phyloP scores from a whole-genome alignment of 2,113 vertebrate species.

The Ceyx margarethae region DNA sequence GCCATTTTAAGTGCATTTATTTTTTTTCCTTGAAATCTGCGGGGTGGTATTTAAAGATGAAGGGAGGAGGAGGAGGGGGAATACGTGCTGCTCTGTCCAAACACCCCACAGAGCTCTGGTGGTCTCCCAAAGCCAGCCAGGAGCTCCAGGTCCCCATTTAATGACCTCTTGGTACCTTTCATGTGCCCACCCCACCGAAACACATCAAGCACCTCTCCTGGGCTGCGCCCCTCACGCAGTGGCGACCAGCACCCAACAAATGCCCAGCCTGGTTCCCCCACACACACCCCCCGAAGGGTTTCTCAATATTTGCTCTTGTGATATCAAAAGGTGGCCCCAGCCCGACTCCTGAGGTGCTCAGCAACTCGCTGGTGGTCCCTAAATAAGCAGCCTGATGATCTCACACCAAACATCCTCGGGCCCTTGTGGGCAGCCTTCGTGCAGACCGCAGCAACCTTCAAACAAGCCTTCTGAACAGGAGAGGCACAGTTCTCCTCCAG shows the following conservation, averaged over 20 bases:
- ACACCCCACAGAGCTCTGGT: not conserved
- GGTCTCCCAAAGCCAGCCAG: constrained; percentile 13
- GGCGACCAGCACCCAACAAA: not conserved
- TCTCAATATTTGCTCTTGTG: constrained; percentile 37
- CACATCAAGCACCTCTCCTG: not conserved
- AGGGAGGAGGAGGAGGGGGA: not conserved
- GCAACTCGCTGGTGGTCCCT: constrained; percentile 64
- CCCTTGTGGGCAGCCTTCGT: not conserved
- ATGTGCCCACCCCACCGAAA: not conserved
- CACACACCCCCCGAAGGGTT: not conserved
- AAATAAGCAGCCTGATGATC: not conserved
- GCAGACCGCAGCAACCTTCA: constrained; percentile 70
- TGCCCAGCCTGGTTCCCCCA: not conserved
- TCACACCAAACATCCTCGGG: constrained; percentile 16
- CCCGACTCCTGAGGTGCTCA: not conserved
- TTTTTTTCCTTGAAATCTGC: not conserved
- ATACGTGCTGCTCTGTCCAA: not conserved
- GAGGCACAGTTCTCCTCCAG: not conserved
- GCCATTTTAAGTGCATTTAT: constrained; percentile 16
- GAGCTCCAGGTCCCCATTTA: not conserved
- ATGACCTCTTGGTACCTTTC: not conserved
- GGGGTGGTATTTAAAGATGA: constrained; percentile 35
- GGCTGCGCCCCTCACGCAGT: not conserved
- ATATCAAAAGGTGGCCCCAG: constrained; percentile 32
- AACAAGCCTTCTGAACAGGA: constrained; percentile 40